phyloP scores from a whole-genome alignment of 2,888 invertebrate genomes.

The Andrena trimmerana region DNA sequence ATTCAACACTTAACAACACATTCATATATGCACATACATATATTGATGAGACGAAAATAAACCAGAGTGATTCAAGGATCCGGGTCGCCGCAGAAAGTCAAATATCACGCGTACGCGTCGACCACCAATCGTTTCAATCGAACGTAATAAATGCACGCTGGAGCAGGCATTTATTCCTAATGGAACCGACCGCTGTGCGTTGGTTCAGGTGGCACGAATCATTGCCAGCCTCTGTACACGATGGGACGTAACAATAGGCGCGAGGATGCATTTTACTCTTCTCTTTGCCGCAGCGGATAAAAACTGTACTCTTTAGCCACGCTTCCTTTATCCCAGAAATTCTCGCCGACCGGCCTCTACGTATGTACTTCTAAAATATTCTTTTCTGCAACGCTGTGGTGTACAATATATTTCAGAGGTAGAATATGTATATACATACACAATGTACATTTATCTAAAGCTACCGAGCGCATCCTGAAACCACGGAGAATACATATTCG shows the following conservation, averaged over 20 bases:
- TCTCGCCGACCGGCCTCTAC: slow-evolving; percentile 1
- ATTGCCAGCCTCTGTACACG: no score
- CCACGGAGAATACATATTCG: slow-evolving; percentile 21
- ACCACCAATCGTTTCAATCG: no score
- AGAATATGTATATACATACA: background rate
- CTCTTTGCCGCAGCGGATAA: background rate
- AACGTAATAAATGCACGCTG: no score
- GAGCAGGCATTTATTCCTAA: background rate
- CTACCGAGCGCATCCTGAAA: slow-evolving; percentile 9
- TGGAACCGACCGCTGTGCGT: background rate
- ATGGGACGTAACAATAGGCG: slow-evolving; percentile 8
- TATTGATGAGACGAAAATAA: slow-evolving; percentile 38
- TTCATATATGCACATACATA: background rate
- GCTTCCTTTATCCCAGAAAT: slow-evolving; percentile 27
- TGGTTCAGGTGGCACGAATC: no score
- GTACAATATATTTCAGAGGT: background rate
- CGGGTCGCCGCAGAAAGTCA: slow-evolving; percentile 20
- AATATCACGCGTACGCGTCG: slow-evolving; percentile 3
- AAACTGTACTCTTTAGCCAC: slow-evolving; percentile 4
- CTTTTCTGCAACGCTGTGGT: background rate
- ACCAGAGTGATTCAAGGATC: slow-evolving; percentile 23
- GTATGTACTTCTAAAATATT: background rate
- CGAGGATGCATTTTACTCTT: slow-evolving; percentile 3
- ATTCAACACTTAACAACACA: slow-evolving; percentile 13
- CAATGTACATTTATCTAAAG: slow-evolving; percentile 40